Evolutionary conservation across 2,113 vertebrate species (phyloP), one percentile per base, ranked within the genome.

Genomic region (Burhinus bistriatus): DNA sequence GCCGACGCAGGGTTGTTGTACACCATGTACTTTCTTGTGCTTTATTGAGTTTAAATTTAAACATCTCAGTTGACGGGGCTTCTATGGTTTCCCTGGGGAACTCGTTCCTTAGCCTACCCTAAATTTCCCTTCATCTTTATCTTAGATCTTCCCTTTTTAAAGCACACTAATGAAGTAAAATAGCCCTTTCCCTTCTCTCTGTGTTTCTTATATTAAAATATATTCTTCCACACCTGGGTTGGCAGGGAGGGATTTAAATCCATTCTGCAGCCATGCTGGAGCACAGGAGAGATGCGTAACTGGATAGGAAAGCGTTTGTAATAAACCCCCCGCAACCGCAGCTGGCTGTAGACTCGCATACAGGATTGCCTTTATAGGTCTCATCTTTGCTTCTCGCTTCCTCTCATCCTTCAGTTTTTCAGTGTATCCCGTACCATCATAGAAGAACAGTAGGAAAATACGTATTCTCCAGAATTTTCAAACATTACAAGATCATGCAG

Each of bases 91-190:
- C 96, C 93, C 92, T 93, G 40, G 80, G 92, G 88, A 97, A 96
- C 82, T 96, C 0, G 0, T 89, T 96, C 81, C 47, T 91, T 78
- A 89, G 65, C 81, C 69, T 92, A 68, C 90, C 69, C 38, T 83
- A 68, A 94, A 92, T 94, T 94, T 93, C 64, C 76, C 94, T 95
- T 97, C 59, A 86, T 95, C 90, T 62, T 95, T 97, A 96, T 93
- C 96, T 97, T 81, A 93, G 76, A 96, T 97, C 96, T 97, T 83
- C 38, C 55, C 55, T 90, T 93, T 96, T 78, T 49, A 90, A 90
- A 94, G 40, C 42, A 90, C 92, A 57, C n/a, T 92, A 97, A 96
- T 93, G 93, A 96, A 94, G 57, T 55, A 26, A 96, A 95, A 96
- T 90, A 36, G 38, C 89, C 51, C 32, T 85, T 82, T 88, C 44